A percentile compares a stretch with the other conserved stretches of the same genome.
Conservation (phyloP, 1,140 invertebrate genomes). For the Drosophila santomea region DNA sequence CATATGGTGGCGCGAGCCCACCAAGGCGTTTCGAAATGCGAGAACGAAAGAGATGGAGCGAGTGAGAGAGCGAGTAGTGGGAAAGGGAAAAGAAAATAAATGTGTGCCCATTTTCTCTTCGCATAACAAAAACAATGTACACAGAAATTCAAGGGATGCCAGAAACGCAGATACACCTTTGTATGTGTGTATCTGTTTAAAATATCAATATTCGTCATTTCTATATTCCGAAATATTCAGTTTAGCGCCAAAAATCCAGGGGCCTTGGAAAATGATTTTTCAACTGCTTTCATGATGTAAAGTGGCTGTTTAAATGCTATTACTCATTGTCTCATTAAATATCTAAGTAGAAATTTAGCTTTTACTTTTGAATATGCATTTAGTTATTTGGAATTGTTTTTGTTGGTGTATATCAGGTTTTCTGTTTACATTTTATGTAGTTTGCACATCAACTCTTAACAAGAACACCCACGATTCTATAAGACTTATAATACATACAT, state of each 20-base stretch:
- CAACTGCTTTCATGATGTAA: neutral
- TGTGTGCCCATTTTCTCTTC: constrained; percentile 44
- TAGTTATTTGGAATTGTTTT: neutral
- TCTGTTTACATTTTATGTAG: too few relatives aligned
- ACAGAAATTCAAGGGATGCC: constrained; percentile 38
- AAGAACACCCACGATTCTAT: too few relatives aligned
- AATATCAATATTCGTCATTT: constrained; percentile 35
- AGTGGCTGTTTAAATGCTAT: neutral
- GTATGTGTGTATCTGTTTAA: neutral
- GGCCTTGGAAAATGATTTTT: neutral
- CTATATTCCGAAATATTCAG: constrained; percentile 2
- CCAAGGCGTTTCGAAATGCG: constrained; percentile 28
- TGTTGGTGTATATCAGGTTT: neutral
- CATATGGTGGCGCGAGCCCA: constrained; percentile 15
- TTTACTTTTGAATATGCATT: too few relatives aligned
- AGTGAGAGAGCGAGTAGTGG: neutral
- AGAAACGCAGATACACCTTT: constrained; percentile 19
- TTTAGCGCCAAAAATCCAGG: constrained; percentile 21
- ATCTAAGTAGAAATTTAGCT: neutral
- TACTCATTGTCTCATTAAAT: neutral
- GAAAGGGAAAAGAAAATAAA: constrained; percentile 32
- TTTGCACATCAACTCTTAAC: too few relatives aligned
- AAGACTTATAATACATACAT: too few relatives aligned
- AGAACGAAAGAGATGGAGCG: constrained; percentile 12
- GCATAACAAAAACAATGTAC: constrained; percentile 19